Conservation (phyloP, 37 sponge, comb jelly and placozoan genomes). For the Chondrosia reniformis region DNA sequence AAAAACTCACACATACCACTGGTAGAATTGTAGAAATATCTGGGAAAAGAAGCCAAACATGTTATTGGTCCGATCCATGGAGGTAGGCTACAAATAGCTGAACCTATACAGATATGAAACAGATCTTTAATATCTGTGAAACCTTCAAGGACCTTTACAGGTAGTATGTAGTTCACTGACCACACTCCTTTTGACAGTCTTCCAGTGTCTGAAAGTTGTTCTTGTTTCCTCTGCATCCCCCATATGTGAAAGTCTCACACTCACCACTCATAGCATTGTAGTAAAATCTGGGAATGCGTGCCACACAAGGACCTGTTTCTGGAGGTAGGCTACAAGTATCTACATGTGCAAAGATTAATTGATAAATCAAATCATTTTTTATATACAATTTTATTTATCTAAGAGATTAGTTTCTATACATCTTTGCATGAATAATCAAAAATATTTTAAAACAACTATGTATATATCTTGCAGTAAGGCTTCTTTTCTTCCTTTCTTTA, state of each 20-base stretch:
- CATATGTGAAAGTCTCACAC: conserved; percentile 11
- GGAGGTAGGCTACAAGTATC: background rate
- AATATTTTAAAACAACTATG: too few species aligned
- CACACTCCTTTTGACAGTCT: conserved; percentile 4
- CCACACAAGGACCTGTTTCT: conserved; percentile 1
- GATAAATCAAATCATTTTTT: too few species aligned
- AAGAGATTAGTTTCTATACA: too few species aligned
- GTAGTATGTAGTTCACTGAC: background rate
- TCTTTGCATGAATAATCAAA: too few species aligned
- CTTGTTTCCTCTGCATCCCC: conserved; percentile 10
- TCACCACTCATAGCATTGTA: background rate
- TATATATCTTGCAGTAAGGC: too few species aligned
- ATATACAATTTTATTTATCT: too few species aligned
- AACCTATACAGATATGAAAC: background rate
- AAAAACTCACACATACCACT: background rate
- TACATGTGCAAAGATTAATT: too few species aligned
- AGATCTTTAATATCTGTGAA: background rate
- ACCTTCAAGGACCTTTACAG: background rate
- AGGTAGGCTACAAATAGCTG: background rate
- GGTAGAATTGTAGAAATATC: conserved; percentile 11
- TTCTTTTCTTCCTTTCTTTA: too few species aligned
- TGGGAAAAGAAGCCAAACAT: background rate
- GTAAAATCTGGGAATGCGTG: background rate
- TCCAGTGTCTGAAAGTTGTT: background rate
- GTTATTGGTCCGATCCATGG: background rate